Evolutionary conservation across 2,797 vertebrate species (phyloP).

Genomic region (Helicolenus hilgendorfi): DNA sequence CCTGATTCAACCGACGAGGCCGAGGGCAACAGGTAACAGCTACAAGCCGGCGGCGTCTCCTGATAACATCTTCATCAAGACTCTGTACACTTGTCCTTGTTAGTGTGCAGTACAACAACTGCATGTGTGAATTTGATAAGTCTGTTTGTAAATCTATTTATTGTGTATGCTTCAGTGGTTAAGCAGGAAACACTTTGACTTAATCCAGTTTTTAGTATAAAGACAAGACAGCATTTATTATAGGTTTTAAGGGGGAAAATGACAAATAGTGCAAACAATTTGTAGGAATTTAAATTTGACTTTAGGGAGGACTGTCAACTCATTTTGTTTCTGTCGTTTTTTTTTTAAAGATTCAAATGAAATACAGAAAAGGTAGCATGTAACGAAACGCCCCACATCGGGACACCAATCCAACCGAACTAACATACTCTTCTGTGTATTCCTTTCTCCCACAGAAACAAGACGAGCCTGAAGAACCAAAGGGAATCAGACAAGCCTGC

Average conservation of each 20-base stretch:
- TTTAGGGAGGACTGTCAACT: neutral
- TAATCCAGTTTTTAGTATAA: neutral
- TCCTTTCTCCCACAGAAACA: slow-evolving; percentile 16
- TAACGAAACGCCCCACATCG: neutral
- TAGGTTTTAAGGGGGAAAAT: neutral
- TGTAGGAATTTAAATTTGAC: neutral
- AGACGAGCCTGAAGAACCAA: neutral
- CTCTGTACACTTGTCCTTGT: neutral
- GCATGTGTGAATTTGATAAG: neutral
- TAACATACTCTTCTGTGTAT: neutral
- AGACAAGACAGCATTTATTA: neutral
- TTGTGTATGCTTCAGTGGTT: neutral
- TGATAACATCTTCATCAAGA: neutral
- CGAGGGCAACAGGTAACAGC: slow-evolving; percentile 24
- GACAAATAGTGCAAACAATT: neutral
- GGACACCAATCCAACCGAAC: neutral
- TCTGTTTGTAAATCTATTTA: too few relatives aligned
- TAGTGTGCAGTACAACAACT: neutral
- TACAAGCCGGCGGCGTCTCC: too few relatives aligned
- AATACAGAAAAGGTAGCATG: neutral
- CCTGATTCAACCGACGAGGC: slow-evolving; percentile 72
- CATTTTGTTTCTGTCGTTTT: neutral
- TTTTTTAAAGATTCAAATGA: neutral
- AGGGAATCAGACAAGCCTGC: neutral
- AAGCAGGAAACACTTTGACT: neutral